Evolutionary conservation across 2,113 vertebrate genomes (phyloP), one percentile per base, ranked within the genome.

Genomic region (Xiphophorus maculatus): DNA sequence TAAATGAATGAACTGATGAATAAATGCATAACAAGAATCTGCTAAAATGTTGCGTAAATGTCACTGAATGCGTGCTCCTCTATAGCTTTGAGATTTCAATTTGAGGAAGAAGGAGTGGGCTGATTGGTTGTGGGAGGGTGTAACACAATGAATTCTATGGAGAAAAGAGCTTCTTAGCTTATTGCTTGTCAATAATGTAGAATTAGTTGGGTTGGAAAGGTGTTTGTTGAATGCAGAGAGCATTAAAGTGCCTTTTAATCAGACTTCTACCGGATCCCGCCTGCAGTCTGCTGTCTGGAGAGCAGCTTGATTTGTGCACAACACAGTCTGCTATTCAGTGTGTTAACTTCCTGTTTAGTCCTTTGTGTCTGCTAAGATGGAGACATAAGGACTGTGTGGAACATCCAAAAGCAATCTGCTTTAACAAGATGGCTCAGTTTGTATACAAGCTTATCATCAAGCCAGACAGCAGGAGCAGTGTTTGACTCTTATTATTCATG

Each of bases 21-120:
- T 93, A 91, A 90, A 92, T 92, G 88, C 87, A 93, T 93, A 91
- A 93, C 88, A 93, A 83, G 82, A 91, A 87, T 84, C 85, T 17
- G 33, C 83, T 84, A 74, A 87, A 91, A 90, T 91, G 89, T 85
- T 81, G 87, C 65, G 76, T 89, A 93, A 94, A 93, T 94, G 91
- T 93, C 92, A 92, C 83, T 94, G 86, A 87, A 90, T 76, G 84
- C 71, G 76, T 74, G 84, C 85, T 83, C 75, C 1, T 35, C 66
- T 27, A 63, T 77, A 80, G 80, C 82, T 82, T 75, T 78, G 84
- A 82, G 67, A 82, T 92, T 90, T 90, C 76, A 86, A 85, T 86
- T 48, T 69, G 30, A 64, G 5, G 69, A 65, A 74, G 54, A 65
- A 72, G 61, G 58, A 76, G 70, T 9, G 1, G 66, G 78, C 66